Evolutionary conservation across 2,888 invertebrate genomes (phyloP).

Genomic region (Ophioninae sp.): DNA sequence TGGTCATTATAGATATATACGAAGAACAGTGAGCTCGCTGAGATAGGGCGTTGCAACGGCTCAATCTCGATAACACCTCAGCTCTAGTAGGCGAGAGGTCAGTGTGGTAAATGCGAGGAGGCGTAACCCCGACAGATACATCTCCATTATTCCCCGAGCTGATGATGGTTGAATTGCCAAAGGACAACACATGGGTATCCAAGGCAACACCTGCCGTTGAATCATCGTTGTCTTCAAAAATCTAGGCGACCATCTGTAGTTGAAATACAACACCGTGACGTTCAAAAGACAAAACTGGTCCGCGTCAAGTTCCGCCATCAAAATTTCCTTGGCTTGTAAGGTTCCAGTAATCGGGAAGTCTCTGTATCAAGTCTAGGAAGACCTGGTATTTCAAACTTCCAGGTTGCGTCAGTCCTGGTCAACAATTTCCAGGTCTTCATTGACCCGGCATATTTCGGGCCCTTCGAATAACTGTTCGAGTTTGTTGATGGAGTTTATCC

Average conservation of each 20-base stretch:
- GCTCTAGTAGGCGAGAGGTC: constrained; percentile 55
- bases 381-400: constrained; percentile 4
- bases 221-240: constrained; percentile 44
- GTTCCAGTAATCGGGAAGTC: not conserved
- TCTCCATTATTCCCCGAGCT: constrained; percentile 68
- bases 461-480: too few species aligned
- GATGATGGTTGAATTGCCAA: constrained; percentile 46
- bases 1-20: constrained; percentile 32
- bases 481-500: too few species aligned
- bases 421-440: too few species aligned
- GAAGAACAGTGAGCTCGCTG: constrained; percentile 41
- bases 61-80: constrained; percentile 71
- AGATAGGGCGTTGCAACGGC: constrained; percentile 66
- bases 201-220: constrained; percentile 58
- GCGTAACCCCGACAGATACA: constrained; percentile 67
- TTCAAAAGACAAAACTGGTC: constrained; percentile 1
- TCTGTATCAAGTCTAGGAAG: not conserved
- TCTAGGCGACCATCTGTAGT: constrained; percentile 24
- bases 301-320: not conserved
- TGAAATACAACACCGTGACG: not conserved
- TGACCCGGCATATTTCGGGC: too few species aligned
- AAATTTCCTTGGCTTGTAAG: too few species aligned
- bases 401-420: too few species aligned
- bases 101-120: constrained; percentile 54
- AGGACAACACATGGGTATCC: constrained; percentile 36